Conservation (phyloP, 2,797 vertebrate species). For the Tamandua tetradactyla region DNA sequence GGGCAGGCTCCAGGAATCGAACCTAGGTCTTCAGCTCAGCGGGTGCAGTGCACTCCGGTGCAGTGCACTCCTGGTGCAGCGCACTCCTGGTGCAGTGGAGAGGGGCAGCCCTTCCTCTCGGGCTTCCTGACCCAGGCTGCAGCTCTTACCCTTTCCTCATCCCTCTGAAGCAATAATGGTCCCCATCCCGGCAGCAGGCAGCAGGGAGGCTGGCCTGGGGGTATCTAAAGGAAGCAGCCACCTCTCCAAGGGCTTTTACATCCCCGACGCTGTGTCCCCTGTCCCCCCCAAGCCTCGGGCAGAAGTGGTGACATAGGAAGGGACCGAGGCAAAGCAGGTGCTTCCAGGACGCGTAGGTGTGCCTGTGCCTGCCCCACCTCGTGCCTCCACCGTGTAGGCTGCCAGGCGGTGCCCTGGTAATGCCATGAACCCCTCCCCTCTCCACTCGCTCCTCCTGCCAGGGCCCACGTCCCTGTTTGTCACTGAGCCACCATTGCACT, state of each 20-base stretch:
- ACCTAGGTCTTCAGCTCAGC: no score
- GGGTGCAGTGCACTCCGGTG: no score
- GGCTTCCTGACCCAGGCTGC: background rate
- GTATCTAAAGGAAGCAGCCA: background rate
- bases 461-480: slow-evolving; percentile 72
- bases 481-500: no score
- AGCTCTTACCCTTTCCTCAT: background rate
- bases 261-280: background rate
- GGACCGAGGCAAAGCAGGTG: slow-evolving; percentile 68
- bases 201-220: slow-evolving; percentile 52
- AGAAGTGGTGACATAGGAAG: slow-evolving; percentile 56
- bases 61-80: no score
- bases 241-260: slow-evolving; percentile 51
- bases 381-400: background rate
- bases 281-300: slow-evolving; percentile 26
- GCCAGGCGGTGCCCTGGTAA: slow-evolving; percentile 39
- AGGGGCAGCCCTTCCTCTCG: background rate
- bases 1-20: no score
- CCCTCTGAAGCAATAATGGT: slow-evolving; percentile 80
- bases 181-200: slow-evolving; percentile 68
- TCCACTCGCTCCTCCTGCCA: slow-evolving; percentile 3
- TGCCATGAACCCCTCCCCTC: slow-evolving; percentile 53
- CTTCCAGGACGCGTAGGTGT: background rate
- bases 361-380: background rate
- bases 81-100: background rate